Base-by-base conservation (phyloP, 2,113 vertebrate genomes). In the Erinaceus europaeus region DNA sequence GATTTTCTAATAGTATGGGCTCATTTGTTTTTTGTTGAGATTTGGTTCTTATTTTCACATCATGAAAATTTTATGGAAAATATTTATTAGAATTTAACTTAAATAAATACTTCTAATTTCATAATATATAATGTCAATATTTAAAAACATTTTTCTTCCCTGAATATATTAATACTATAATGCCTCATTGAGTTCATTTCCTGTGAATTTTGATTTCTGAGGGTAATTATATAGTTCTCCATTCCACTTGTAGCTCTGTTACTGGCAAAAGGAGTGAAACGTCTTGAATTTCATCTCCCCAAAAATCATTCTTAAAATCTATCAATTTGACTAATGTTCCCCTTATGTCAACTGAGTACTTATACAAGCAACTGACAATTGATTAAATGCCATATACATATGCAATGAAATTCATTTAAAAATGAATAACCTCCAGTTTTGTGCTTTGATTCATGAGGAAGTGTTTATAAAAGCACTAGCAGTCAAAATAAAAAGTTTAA, bases 341-440 rank as follows among this genome's bases (percentile, higher is more conserved):
- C 40, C n/a, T 76, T 76, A 34, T 69, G 69, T 82, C 44, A 91
- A 48, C 29, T 81, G 23, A 27, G 62, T 84, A 29, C 84, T 81
- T 92, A 90, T 82, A n/a, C 88, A 77, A 86, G 87, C 55, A 86
- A 82, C 40, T 73, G 74, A 67, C 44, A 71, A 40, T 86, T 81
- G 76, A 81, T 75, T 82, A 80, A 74, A 74, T 67, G 64, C n/a
- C 69, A 53, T 55, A 17, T 42, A 27, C 15, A 29, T 82, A 8
- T 75, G 64, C 79, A 3, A 62, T 27, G 20, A 34, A 55, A 72
- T 32, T 86, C 46, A 36, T 73, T 25, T 53, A 34, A 75, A n/a
- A 82, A 84, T 14, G 65, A 17, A 7, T 78, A 55, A 74, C 59
- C 48, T 86, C 55, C 88, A 3, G 36, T 84, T 91, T 88, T 46